Conservation (phyloP, 2,888 invertebrate genomes). For the Pristionchus mayeri region DNA sequence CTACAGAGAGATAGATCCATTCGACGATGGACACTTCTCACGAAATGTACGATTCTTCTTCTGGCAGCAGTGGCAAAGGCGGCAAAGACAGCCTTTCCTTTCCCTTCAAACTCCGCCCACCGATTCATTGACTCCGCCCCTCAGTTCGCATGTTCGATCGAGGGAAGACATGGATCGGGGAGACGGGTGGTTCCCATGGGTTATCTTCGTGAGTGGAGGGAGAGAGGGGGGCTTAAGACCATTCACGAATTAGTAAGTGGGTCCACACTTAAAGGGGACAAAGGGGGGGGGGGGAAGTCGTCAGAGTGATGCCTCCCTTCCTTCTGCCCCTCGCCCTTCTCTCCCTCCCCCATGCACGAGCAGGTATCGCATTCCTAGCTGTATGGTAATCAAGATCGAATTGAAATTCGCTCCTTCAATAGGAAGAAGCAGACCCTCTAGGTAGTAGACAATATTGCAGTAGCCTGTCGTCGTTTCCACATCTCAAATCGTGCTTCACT, state of each 20-base stretch:
- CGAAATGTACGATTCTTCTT: not conserved
- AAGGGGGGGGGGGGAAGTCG: not conserved
- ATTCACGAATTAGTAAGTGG: constrained; percentile 38
- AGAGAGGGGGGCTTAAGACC: not conserved
- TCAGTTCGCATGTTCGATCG: not conserved
- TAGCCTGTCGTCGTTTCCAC: constrained; percentile 38
- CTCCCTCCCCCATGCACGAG: not conserved
- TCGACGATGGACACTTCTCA: not conserved
- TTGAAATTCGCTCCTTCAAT: no score
- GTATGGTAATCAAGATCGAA: no score
- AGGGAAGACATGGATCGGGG: not conserved
- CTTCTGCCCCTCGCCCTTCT: not conserved
- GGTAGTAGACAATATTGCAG: not conserved
- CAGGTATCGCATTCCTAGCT: not conserved
- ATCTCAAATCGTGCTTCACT: constrained; percentile 41
- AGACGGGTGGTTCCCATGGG: not conserved
- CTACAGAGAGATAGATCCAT: no score
- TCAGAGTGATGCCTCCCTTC: not conserved
- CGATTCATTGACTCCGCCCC: not conserved
- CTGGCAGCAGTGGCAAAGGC: constrained; percentile 1
- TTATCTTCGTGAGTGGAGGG: not conserved
- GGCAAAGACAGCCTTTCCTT: not conserved
- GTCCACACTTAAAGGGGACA: constrained; percentile 24
- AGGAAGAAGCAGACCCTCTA: not conserved
- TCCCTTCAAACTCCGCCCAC: constrained; percentile 17